Evolutionary conservation across 2,797 vertebrate species (phyloP).

Genomic region (Micrastur ruficollis): DNA sequence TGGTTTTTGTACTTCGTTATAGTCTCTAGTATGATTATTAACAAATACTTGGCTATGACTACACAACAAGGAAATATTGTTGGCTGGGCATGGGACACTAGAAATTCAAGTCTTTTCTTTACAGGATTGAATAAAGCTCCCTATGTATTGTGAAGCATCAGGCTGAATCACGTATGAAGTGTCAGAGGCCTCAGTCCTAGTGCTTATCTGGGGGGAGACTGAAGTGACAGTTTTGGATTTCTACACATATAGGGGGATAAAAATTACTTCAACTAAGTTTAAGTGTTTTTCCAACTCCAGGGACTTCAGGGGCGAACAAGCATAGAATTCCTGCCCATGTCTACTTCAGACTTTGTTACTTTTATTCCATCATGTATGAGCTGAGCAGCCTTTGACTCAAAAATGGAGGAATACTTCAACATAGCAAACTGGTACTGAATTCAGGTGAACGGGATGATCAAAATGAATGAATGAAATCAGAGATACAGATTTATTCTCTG

Average conservation of each 20-base stretch:
- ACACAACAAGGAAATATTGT: background rate
- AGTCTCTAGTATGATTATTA: background rate
- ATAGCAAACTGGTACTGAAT: background rate
- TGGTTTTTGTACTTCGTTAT: background rate
- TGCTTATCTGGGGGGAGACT: background rate
- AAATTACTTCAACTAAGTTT: background rate
- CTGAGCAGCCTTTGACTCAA: background rate
- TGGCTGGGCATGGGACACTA: background rate
- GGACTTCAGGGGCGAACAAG: background rate
- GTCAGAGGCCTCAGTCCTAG: background rate
- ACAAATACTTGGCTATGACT: background rate
- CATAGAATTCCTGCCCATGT: background rate
- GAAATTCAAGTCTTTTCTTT: background rate
- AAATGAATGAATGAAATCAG: background rate
- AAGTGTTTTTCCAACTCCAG: background rate
- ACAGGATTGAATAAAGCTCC: background rate
- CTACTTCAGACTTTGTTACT: background rate
- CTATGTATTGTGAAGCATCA: rapidly evolving
- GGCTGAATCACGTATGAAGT: background rate
- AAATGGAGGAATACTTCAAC: background rate
- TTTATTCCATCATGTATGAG: background rate
- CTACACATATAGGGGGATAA: rapidly evolving
- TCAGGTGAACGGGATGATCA: background rate
- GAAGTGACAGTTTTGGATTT: background rate
- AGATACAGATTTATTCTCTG: background rate